These are phyloP conservation scores for Sebastes hubbsi DNA, from an alignment of 2,797 vertebrate genomes.

Conservation along the genomic window DNA sequence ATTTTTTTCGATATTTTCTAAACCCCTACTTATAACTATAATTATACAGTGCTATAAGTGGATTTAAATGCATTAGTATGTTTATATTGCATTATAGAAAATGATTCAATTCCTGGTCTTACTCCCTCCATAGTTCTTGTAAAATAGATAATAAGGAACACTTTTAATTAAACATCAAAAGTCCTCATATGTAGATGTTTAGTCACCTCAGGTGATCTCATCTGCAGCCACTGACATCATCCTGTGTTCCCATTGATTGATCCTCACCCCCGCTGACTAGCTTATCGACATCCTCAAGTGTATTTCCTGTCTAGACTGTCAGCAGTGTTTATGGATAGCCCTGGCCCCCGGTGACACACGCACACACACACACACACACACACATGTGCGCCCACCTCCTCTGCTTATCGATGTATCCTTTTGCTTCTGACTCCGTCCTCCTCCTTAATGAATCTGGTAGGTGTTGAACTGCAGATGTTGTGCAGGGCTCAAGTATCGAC, in stretches of 20 bases:
- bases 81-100: too few relatives aligned
- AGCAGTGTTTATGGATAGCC: conserved; percentile 67
- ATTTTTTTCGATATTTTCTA: accelerated
- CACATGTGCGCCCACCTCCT: conserved; percentile 13
- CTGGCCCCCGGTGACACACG: conserved; percentile 47
- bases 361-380: conserved; percentile 12
- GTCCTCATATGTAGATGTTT: conserved; percentile 15
- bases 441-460: conserved; percentile 65
- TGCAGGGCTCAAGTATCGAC: conserved; percentile 56
- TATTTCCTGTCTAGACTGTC: conserved; percentile 75
- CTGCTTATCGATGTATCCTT: conserved; percentile 49
- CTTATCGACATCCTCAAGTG: conserved; percentile 75
- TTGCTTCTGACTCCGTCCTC: conserved; percentile 38
- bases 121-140: not conserved
- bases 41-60: too few relatives aligned
- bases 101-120: not conserved
- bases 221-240: conserved; percentile 62
- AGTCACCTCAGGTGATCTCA: conserved; percentile 47
- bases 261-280: conserved; percentile 52
- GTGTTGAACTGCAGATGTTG: conserved; percentile 60
- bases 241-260: conserved; percentile 63
- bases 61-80: too few relatives aligned
- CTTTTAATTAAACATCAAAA: conserved; percentile 6
- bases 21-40: too few relatives aligned
- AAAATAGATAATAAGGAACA: not conserved